Evolutionary conservation across 2,888 invertebrate species (phyloP), one percentile per base, ranked within the genome.

Genomic region (Brenthis hecate): DNA sequence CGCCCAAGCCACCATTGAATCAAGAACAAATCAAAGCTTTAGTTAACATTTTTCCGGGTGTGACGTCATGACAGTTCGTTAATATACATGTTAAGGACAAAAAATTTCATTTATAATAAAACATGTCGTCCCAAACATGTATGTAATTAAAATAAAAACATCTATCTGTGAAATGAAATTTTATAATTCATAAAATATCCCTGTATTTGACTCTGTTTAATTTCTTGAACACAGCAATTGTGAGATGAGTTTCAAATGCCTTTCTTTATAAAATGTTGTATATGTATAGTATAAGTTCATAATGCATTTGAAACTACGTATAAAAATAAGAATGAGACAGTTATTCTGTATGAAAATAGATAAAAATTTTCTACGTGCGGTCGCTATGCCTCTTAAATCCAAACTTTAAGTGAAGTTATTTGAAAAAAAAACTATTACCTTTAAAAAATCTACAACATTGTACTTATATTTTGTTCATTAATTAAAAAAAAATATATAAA

Each of bases 11-110:
- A 85, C 85, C 88, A 84, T 86, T 83, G 86, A 86, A 88, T 88
- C 90, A 87, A 84, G 86, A 85, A 84, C 86, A 91, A 91, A 92
- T 91, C 92, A 92, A 91, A 92, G 92, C 92, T 92, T 92, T 90
- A 89, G 70, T 77, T 73, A 60, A 73, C 72, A 65, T 72, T 78
- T 80, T 79, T 77, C 76, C 75, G 77, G 79, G 83, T 81, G 81
- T 83, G 78, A 81, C 83, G 75, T 79, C 73, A 81, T 78, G 76
- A 79, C 79, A 81, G 72, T 72, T 72, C 71, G 66, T 54, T 64
- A 66, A 61, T 62, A 68, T 68, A 71, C 70, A 70, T 72, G 56
- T 56, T 56, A 55, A 65, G 54, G 70, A 72, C 72, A 72, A 72
- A 68, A 68, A 65, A 14, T 57, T 70, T 70, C 72, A 72, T 71